Conservation (phyloP, 2,888 invertebrate genomes). For the Troides helena region DNA sequence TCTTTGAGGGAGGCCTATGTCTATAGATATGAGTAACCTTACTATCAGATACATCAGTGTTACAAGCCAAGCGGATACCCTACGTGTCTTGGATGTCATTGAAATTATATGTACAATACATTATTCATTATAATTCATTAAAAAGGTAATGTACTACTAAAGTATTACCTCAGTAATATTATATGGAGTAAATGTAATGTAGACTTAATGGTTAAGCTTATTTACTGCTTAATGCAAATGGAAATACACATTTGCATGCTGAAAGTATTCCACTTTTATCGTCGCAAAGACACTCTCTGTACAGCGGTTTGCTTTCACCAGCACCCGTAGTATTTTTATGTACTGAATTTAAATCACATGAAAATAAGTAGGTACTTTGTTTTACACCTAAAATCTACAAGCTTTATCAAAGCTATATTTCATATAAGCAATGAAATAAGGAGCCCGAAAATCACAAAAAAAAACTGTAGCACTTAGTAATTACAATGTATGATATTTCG, state of each 20-base stretch:
- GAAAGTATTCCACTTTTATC: slow-evolving; percentile 6
- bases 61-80: too few relatives aligned
- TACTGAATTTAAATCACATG: not conserved
- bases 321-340: not conserved
- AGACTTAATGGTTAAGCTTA: not conserved
- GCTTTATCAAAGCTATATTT: not conserved
- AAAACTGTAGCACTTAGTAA: too few relatives aligned
- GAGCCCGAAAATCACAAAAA: too few relatives aligned
- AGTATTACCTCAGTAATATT: not conserved
- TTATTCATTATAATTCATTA: not conserved
- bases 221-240: slow-evolving; percentile 4
- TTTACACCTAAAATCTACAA: not conserved
- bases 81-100: too few relatives aligned
- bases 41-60: too few relatives aligned
- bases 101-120: not conserved
- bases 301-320: slow-evolving; percentile 19
- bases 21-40: too few relatives aligned
- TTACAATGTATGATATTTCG: too few relatives aligned
- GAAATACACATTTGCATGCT: slow-evolving; percentile 9
- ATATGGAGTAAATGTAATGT: not conserved
- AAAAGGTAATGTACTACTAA: not conserved
- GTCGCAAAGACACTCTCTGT: slow-evolving; percentile 2
- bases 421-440: too few relatives aligned
- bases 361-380: not conserved
- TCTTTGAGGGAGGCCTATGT: too few relatives aligned